A percentile compares a stretch with the other conserved stretches of the same genome.
Evolutionary conservation across 92 coral and sea anemone genomes (phyloP).

Genomic region (Pocillopora meandrina): DNA sequence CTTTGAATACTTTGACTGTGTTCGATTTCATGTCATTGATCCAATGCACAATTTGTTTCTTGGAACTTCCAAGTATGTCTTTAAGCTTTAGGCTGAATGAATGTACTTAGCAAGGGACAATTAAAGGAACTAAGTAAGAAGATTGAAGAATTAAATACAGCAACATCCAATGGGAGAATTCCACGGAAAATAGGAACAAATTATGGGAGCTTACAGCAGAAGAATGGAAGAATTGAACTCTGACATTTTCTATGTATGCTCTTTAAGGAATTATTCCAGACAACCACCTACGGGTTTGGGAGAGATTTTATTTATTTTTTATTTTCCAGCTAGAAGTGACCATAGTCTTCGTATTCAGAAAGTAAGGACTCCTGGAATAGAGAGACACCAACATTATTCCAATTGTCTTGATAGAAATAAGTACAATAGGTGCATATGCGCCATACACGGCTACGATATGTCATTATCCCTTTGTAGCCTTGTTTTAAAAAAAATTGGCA

Average conservation of each 20-base stretch:
- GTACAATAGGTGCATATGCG: no score
- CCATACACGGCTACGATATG: no score
- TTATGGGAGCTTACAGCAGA: slow-evolving; percentile 43
- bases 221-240: slow-evolving; percentile 48
- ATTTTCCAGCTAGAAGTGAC: no score
- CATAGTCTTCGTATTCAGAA: no score
- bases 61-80: slow-evolving; percentile 33
- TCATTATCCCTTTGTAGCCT: no score
- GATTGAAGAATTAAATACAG: slow-evolving; percentile 29
- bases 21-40: no score
- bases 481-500: no score
- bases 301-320: neutral
- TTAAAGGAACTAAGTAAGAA: slow-evolving; percentile 8
- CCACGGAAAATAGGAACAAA: slow-evolving; percentile 33
- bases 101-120: slow-evolving; percentile 20
- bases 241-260: slow-evolving; percentile 26
- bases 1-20: no score
- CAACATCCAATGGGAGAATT: slow-evolving; percentile 18
- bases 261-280: slow-evolving; percentile 35
- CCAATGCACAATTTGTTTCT: neutral
- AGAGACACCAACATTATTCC: no score
- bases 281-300: slow-evolving; percentile 18
- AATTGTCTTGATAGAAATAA: no score
- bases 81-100: slow-evolving; percentile 38
- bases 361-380: no score